phyloP scores from a whole-genome alignment of 2,113 vertebrate genomes.

The Gobiocypris rarus region DNA sequence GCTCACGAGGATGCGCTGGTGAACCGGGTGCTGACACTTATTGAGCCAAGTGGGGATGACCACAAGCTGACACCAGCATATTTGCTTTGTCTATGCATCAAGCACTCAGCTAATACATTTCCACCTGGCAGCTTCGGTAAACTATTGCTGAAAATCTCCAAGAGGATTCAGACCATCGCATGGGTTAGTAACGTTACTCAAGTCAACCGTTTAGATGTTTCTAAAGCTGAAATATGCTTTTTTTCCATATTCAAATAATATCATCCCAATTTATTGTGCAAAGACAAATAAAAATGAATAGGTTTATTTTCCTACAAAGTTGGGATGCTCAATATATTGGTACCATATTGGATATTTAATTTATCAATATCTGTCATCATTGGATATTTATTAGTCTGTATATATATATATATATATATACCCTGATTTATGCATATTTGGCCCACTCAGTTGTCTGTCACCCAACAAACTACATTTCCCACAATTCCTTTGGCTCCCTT shows the following conservation, averaged over 20 bases:
- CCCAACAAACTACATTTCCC: not conserved
- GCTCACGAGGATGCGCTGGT: conserved; percentile 84
- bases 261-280: not conserved
- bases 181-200: conserved; percentile 89
- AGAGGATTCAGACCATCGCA: conserved; percentile 84
- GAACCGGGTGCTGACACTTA: conserved; percentile 84
- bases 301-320: not conserved
- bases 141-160: conserved; percentile 88
- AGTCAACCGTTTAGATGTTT: not conserved
- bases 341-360: not conserved
- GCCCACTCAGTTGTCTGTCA: not conserved
- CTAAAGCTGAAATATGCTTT: not conserved
- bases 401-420: too few species aligned
- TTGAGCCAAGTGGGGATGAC: conserved; percentile 87
- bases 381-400: not conserved
- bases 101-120: conserved; percentile 88
- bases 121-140: conserved; percentile 86
- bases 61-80: conserved; percentile 92
- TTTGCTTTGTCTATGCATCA: conserved; percentile 92
- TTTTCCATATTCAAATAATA: not conserved
- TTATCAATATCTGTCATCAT: not conserved
- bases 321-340: not conserved
- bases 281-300: not conserved
- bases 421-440: not conserved
- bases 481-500: not conserved